Conservation (phyloP, 2,797 vertebrate genomes). For the Rhynchotus rufescens region DNA sequence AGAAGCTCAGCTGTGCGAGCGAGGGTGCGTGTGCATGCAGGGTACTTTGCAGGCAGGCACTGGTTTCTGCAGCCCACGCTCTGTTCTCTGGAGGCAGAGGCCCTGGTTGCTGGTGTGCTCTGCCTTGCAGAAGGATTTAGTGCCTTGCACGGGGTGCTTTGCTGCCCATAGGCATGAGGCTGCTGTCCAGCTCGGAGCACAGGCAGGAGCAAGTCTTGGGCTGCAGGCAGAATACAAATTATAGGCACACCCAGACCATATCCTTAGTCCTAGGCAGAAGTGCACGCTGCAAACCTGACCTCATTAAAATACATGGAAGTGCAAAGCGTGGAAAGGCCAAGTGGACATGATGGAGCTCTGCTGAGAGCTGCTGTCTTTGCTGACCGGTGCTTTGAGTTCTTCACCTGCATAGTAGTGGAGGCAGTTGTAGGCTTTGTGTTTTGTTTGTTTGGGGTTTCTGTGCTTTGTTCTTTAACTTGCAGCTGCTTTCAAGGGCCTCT, state of each 20-base stretch:
- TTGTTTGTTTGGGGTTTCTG: background rate
- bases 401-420: background rate
- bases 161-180: rapidly evolving
- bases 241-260: background rate
- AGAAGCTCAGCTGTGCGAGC: background rate
- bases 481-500: conserved; percentile 46
- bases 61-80: background rate
- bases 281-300: background rate
- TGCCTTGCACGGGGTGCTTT: background rate
- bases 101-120: rapidly evolving
- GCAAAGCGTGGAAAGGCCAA: background rate
- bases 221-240: rapidly evolving
- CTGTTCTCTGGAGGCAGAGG: background rate
- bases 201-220: background rate
- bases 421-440: background rate
- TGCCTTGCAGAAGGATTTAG: background rate
- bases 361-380: background rate
- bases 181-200: background rate
- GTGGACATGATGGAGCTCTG: background rate
- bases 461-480: background rate
- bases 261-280: background rate
- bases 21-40: background rate
- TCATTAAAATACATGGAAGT: background rate
- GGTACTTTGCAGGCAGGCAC: background rate
- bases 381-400: background rate